These are phyloP conservation scores for Metellina segmentata DNA, from an alignment of 2,888 invertebrate genomes.

Conservation along the genomic window DNA sequence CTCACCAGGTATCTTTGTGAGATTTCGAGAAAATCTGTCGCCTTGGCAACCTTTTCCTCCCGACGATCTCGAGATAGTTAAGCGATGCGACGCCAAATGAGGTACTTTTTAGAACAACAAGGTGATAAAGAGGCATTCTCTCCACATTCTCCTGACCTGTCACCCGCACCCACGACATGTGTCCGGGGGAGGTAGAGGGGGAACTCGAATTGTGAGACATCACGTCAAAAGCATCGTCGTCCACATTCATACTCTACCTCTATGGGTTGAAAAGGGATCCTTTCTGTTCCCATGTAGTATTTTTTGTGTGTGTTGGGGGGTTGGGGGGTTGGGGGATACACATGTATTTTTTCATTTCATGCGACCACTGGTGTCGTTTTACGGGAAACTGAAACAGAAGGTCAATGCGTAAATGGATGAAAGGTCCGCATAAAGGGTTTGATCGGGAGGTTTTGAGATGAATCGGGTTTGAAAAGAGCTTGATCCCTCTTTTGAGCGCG, in stretches of 20 bases:
- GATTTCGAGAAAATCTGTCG: too few species aligned
- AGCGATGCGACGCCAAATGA: not conserved
- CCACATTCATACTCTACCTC: constrained; percentile 9
- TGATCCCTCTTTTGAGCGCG: too few species aligned
- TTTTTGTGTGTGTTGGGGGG: too few species aligned
- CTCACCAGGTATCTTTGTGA: too few species aligned
- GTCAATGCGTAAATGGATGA: not conserved
- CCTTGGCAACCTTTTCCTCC: too few species aligned
- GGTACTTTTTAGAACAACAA: not conserved
- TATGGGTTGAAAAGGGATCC: constrained; percentile 11
- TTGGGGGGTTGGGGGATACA: too few species aligned
- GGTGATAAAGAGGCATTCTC: constrained; percentile 19
- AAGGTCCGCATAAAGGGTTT: not conserved
- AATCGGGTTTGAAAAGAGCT: too few species aligned
- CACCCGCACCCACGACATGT: constrained; percentile 10
- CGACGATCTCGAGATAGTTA: too few species aligned
- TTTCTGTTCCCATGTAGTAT: not conserved
- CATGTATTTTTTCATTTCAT: not conserved
- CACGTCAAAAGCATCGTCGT: not conserved
- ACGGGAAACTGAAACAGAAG: constrained; percentile 12
- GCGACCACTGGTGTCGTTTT: constrained; percentile 15
- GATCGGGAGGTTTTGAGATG: too few species aligned
- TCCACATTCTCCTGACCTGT: constrained; percentile 38
- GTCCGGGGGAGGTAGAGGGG: not conserved
- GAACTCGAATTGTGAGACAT: not conserved